Evolutionary conservation across 2,113 vertebrate genomes (phyloP).

Genomic region (Cercocebus atys): DNA sequence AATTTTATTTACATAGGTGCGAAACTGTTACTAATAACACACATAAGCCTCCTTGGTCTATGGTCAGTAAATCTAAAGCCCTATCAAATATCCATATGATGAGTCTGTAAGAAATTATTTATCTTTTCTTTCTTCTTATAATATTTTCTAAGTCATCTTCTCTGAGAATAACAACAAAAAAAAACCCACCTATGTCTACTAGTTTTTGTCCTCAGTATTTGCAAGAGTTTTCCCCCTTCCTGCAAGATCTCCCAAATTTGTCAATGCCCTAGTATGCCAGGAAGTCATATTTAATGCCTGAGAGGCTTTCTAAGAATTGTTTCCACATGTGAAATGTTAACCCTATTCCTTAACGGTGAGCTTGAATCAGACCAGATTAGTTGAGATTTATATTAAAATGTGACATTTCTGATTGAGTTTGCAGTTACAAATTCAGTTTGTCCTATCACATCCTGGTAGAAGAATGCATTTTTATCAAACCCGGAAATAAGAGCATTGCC

Average conservation of each 20-base stretch:
- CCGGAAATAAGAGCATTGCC: background rate
- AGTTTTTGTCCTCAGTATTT: background rate
- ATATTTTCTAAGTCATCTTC: background rate
- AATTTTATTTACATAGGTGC: background rate
- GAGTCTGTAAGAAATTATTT: background rate
- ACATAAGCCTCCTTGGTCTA: background rate
- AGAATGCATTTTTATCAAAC: background rate
- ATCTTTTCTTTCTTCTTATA: background rate
- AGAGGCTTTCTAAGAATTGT: background rate
- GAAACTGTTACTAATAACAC: background rate
- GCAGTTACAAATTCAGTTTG: background rate
- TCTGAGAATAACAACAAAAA: background rate
- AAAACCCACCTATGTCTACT: background rate
- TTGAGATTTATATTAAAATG: background rate
- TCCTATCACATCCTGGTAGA: background rate
- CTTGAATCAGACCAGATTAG: background rate
- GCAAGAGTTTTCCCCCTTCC: background rate
- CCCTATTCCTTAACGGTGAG: background rate
- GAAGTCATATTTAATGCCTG: background rate
- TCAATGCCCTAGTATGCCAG: background rate
- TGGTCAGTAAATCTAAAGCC: background rate
- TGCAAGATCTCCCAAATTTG: background rate
- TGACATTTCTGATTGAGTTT: background rate
- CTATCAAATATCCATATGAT: background rate
- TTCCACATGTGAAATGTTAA: background rate